Conservation (phyloP, 2,797 vertebrate genomes). For the Coluber constrictor region DNA sequence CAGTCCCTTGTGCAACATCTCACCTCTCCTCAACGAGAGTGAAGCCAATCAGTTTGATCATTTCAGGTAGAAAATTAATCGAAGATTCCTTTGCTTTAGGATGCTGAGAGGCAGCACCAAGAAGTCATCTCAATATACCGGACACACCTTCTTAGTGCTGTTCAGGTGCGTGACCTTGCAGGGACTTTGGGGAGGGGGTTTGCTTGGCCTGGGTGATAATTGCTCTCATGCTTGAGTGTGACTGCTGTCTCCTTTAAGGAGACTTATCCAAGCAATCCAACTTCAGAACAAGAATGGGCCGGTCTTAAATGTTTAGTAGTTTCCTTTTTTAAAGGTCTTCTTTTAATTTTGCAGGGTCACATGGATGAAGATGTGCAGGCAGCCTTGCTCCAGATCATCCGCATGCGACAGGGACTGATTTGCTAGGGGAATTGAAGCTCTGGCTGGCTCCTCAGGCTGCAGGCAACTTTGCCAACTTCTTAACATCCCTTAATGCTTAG, state of each 20-base stretch:
- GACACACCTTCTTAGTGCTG: slow-evolving; percentile 95
- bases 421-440: slow-evolving; percentile 72
- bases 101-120: slow-evolving; percentile 91
- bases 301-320: not conserved
- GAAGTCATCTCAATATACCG: slow-evolving; percentile 95
- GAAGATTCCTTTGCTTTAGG: slow-evolving; percentile 66
- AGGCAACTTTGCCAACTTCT: not conserved
- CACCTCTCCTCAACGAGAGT: not conserved
- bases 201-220: not conserved
- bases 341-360: slow-evolving; percentile 80
- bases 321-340: not conserved
- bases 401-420: slow-evolving; percentile 95
- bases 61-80: not conserved
- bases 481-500: not conserved
- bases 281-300: too few species aligned
- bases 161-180: slow-evolving; percentile 64
- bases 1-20: not conserved
- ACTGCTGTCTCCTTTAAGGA: too few species aligned
- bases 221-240: not conserved
- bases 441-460: not conserved
- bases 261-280: too few species aligned
- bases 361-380: slow-evolving; percentile 99
- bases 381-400: slow-evolving; percentile 94
- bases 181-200: not conserved
- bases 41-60: not conserved